Conservation (phyloP, 37 sponge, comb jelly and placozoan genomes). For the Petrosia ficiformis region DNA sequence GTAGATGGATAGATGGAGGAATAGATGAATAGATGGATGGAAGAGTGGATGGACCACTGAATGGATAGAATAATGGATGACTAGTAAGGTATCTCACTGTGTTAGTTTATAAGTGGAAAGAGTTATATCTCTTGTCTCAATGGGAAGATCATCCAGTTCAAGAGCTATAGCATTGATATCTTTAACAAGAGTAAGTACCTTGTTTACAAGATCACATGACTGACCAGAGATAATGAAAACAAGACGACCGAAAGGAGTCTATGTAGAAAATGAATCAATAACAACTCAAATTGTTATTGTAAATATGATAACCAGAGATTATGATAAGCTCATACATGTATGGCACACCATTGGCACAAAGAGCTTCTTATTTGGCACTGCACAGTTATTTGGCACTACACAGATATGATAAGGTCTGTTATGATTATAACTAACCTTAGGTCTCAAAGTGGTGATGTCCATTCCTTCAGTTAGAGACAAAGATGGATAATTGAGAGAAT, state of each 20-base stretch:
- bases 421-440: too few species aligned
- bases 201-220: slow-evolving; percentile 16
- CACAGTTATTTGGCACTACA: not conserved
- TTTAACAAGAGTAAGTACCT: slow-evolving; percentile 40
- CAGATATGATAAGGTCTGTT: too few species aligned
- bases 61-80: not conserved
- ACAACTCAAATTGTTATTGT: not conserved
- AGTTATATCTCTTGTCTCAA: slow-evolving; percentile 40
- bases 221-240: slow-evolving; percentile 61
- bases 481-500: too few species aligned
- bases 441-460: too few species aligned
- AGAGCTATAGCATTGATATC: slow-evolving; percentile 60
- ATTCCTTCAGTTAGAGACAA: too few species aligned
- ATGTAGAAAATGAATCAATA: not conserved
- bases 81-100: slow-evolving; percentile 21
- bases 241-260: slow-evolving; percentile 77
- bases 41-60: too few species aligned
- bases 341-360: too few species aligned
- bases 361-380: too few species aligned
- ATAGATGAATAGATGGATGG: too few species aligned
- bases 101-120: slow-evolving; percentile 93
- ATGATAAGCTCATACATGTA: too few species aligned
- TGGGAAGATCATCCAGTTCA: slow-evolving; percentile 49
- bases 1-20: too few species aligned
- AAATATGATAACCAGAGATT: not conserved